These are phyloP conservation scores for Linnaemya vulpina DNA, from an alignment of 2,888 invertebrate genomes.

Conservation along the genomic window DNA sequence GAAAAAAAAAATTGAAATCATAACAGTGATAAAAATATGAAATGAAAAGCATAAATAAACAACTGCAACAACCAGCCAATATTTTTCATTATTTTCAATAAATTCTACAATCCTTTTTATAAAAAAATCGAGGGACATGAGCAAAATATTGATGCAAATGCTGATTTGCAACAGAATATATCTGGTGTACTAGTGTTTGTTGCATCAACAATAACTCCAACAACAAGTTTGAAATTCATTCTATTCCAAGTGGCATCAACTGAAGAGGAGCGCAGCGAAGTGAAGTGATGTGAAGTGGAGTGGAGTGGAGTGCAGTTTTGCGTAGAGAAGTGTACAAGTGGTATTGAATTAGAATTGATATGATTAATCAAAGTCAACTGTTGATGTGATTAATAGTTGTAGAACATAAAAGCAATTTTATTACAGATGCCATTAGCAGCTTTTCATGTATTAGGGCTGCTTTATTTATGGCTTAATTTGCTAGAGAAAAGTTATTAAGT, in stretches of 20 bases:
- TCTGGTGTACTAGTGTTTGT: slow-evolving; percentile 31
- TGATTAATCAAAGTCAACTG: slow-evolving; percentile 62
- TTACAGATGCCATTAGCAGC: slow-evolving; percentile 18
- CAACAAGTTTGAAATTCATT: slow-evolving; percentile 38
- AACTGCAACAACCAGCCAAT: slow-evolving; percentile 15
- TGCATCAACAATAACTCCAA: slow-evolving; percentile 34
- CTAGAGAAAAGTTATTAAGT: not conserved
- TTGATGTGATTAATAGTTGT: slow-evolving; percentile 50
- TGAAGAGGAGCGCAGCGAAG: slow-evolving; percentile 20
- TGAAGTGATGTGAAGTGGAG: not conserved
- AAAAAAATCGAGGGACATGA: not conserved
- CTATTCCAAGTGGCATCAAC: slow-evolving; percentile 20
- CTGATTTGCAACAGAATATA: slow-evolving; percentile 57
- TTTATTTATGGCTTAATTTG: not conserved
- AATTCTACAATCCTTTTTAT: not conserved
- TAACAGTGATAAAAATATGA: not conserved
- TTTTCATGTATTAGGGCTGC: not conserved
- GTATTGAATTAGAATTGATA: slow-evolving; percentile 50
- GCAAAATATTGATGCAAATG: slow-evolving; percentile 42
- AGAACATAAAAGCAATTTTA: slow-evolving; percentile 33
- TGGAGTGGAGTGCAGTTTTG: slow-evolving; percentile 7
- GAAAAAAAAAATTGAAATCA: not conserved
- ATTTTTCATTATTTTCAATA: slow-evolving; percentile 18
- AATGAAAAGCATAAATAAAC: slow-evolving; percentile 4
- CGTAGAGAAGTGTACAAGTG: slow-evolving; percentile 4